Evolutionary conservation across 2,888 invertebrate genomes (phyloP).

Genomic region (Tridacna gigas): DNA sequence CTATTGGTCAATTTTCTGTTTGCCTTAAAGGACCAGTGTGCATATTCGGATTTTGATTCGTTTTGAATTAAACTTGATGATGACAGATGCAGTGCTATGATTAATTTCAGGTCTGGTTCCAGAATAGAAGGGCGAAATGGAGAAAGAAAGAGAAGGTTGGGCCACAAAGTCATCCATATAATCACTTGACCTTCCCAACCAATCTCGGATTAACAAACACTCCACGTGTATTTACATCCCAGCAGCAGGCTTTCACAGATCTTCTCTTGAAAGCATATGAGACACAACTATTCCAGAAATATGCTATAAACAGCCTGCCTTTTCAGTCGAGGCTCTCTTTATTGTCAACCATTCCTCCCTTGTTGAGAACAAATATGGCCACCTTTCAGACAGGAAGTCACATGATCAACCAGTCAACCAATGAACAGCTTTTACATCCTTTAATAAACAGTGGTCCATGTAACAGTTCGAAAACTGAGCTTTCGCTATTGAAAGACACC

Average conservation of each 20-base stretch:
- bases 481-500: background rate
- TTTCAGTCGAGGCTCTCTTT: slow-evolving; percentile 35
- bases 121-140: slow-evolving; percentile 99
- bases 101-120: slow-evolving; percentile 96
- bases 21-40: too few relatives aligned
- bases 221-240: slow-evolving; percentile 44
- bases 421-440: slow-evolving; percentile 16
- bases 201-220: slow-evolving; percentile 49
- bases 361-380: slow-evolving; percentile 30
- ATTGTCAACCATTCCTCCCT: slow-evolving; percentile 37
- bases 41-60: too few relatives aligned
- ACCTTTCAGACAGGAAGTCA: slow-evolving; percentile 22
- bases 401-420: background rate
- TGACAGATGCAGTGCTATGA: too few relatives aligned
- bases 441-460: background rate
- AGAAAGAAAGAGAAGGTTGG: slow-evolving; percentile 96
- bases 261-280: slow-evolving; percentile 81
- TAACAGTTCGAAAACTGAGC: slow-evolving; percentile 13
- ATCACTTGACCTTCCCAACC: slow-evolving; percentile 61
- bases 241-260: slow-evolving; percentile 75
- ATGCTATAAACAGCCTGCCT: slow-evolving; percentile 27
- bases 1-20: too few relatives aligned
- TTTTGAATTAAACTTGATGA: too few relatives aligned
- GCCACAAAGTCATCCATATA: slow-evolving; percentile 78
- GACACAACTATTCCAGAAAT: slow-evolving; percentile 69